These are phyloP conservation scores for Pogonognathellus flavescens DNA, from an alignment of 1,140 invertebrate genomes.

Conservation along the genomic window DNA sequence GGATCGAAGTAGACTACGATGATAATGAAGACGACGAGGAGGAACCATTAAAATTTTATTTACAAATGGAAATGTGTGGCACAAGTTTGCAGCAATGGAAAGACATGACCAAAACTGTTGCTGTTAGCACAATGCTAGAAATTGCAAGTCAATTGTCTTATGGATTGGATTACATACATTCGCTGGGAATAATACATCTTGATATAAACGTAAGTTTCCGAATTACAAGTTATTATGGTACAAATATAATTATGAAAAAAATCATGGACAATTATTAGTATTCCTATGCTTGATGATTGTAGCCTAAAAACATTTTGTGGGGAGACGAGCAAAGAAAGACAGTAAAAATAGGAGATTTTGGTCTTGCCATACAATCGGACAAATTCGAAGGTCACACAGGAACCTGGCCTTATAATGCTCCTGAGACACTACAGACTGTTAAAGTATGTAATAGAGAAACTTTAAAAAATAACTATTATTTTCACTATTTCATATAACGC, in stretches of 20 bases:
- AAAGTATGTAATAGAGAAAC: conserved; percentile 55
- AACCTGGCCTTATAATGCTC: conserved; percentile 60
- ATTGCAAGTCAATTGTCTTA: conserved; percentile 53
- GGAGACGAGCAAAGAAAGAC: background rate
- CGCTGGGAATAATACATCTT: conserved; percentile 58
- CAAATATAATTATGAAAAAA: too few relatives aligned
- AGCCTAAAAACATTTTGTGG: conserved; percentile 66
- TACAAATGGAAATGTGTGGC: conserved; percentile 63
- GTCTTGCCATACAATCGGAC: conserved; percentile 51
- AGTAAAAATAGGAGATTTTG: conserved; percentile 63
- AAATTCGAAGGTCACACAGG: conserved; percentile 37
- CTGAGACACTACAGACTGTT: conserved; percentile 53
- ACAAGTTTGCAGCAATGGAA: conserved; percentile 59
- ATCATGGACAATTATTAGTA: background rate
- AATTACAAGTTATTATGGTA: background rate
- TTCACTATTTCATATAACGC: background rate
- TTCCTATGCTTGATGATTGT: background rate
- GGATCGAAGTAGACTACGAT: conserved; percentile 61
- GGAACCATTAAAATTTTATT: conserved; percentile 60
- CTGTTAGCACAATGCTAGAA: background rate
- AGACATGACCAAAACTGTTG: background rate
- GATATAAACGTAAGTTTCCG: conserved; percentile 64
- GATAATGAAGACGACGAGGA: conserved; percentile 17
- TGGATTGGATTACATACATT: conserved; percentile 61
- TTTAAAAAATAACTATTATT: background rate